Evolutionary conservation across 2,797 vertebrate genomes (phyloP).

Genomic region (Hippocampus kuda): DNA sequence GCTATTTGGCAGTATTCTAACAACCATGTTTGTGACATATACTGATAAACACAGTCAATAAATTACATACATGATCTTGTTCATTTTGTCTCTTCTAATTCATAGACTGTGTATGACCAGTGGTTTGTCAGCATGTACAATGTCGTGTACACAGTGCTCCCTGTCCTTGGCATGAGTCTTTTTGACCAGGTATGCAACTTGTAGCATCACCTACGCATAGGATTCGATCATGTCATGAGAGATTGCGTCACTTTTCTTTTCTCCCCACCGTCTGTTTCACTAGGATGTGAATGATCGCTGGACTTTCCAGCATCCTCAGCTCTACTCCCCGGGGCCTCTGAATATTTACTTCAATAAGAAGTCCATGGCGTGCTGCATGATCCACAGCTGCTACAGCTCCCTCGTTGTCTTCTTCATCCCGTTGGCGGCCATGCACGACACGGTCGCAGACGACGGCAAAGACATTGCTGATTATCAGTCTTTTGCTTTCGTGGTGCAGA

Average conservation of each 20-base stretch:
- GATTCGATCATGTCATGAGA: too few species aligned
- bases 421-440: slow-evolving; percentile 74
- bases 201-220: neutral
- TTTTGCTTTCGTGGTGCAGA: slow-evolving; percentile 83
- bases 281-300: slow-evolving; percentile 89
- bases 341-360: slow-evolving; percentile 84
- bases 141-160: slow-evolving; percentile 84
- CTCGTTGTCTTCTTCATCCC: slow-evolving; percentile 88
- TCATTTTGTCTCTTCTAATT: slow-evolving; percentile 1
- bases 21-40: neutral
- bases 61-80: neutral
- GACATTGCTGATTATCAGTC: slow-evolving; percentile 87
- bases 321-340: slow-evolving; percentile 82
- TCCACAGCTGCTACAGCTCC: slow-evolving; percentile 87
- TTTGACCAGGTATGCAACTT: slow-evolving; percentile 81
- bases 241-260: neutral
- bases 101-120: slow-evolving; percentile 84
- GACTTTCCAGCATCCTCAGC: slow-evolving; percentile 81
- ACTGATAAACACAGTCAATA: neutral
- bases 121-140: slow-evolving; percentile 93
- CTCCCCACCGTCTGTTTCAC: neutral
- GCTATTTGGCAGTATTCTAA: neutral
- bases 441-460: slow-evolving; percentile 77
- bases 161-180: slow-evolving; percentile 82
- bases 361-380: slow-evolving; percentile 71